Evolutionary conservation across 2,888 invertebrate genomes (phyloP), one percentile per base, ranked within the genome.

Genomic region (Dryobota labecula): DNA sequence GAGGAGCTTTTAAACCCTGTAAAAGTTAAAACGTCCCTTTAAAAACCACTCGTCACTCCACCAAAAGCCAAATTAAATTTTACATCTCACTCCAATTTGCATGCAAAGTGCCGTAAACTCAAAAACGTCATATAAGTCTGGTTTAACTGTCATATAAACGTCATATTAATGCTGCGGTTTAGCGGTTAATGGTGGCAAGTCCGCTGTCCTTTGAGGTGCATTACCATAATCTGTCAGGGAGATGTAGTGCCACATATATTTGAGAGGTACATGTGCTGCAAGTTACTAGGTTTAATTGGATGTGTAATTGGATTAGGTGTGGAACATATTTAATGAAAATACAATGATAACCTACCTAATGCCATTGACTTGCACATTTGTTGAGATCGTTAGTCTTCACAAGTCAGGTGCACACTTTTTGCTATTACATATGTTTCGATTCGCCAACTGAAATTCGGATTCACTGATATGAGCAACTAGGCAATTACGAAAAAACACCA

Each of bases 191-290:
- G 58, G 45, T 13, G 27, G 58, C 47, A 33, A 67, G 78, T 72
- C 75, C 67, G 69, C 74, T 79, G 82, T 76, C 76, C 82, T 73
- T 76, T 83, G 60, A 69, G 63, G 36, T 36, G 6, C 63, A 88
- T 88, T 88, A 87, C 74, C 89, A 88, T 89, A 90, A 89, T 87
- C 86, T 86, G 85, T 79, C 83, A 79, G 67, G 33, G 71, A 80
- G 78, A 84, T 68, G 75, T 78, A 73, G 76, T 71, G 27, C 43
- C 18, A 41, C 43, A 53, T 45, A 62, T 38, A 68, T 30, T 60
- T 56, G 6, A 5, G 24, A 56, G 51, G 27, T 65, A 7, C 38
- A 45, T 51, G 36, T 63, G 45, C 33, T 51, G 9, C 65, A 72
- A 77, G 56, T 33, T 24, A 38, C 27, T 47, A 18, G 15, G 13